Conservation (phyloP, 2,113 vertebrate genomes). For the Podiceps cristatus region DNA sequence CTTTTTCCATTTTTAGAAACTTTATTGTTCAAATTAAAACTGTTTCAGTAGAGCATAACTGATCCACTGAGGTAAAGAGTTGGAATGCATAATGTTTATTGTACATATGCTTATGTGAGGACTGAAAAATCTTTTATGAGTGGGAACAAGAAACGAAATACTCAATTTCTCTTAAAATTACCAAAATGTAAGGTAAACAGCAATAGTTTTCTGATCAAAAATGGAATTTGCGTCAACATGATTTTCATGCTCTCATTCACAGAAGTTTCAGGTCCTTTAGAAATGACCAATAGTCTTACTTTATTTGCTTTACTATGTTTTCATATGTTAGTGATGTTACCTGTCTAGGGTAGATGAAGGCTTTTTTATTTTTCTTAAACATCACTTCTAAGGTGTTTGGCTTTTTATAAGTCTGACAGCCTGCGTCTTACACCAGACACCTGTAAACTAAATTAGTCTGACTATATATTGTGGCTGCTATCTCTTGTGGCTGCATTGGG, state of each 20-base stretch:
- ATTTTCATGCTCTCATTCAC: neutral
- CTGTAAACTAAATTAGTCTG: constrained; percentile 49
- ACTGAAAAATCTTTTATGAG: neutral
- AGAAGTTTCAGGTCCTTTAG: neutral
- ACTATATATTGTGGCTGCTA: neutral
- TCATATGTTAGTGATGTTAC: neutral
- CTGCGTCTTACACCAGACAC: constrained; percentile 15
- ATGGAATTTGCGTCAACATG: neutral
- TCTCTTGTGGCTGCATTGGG: constrained; percentile 44
- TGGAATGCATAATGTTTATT: neutral
- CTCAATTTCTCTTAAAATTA: neutral
- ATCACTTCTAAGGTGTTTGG: neutral
- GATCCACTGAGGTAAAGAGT: neutral
- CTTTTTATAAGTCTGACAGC: neutral
- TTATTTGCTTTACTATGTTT: neutral
- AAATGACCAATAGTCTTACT: neutral
- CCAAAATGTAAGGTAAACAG: neutral
- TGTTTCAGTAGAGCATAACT: neutral
- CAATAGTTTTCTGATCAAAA: neutral
- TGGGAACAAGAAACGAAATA: neutral
- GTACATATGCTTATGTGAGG: neutral
- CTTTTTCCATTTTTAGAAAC: neutral
- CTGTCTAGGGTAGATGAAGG: constrained; percentile 25
- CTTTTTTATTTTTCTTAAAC: constrained; percentile 23
- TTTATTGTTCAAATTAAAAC: neutral